Percentiles rank a stretch among this genome's conserved stretches.
Evolutionary conservation across 2,797 vertebrate species (phyloP).

Genomic region (Picus viridis): DNA sequence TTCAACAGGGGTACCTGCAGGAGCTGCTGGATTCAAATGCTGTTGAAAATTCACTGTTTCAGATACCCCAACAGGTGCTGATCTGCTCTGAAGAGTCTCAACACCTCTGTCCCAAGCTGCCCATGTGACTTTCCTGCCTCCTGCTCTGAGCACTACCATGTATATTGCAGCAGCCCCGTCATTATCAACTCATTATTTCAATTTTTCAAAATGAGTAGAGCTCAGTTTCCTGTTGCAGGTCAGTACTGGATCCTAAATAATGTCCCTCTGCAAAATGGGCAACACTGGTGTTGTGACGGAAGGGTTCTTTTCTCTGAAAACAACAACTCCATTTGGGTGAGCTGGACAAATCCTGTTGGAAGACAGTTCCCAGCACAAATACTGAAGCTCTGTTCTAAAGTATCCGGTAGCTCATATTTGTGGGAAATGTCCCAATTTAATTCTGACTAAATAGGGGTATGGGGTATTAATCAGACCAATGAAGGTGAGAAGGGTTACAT

Average conservation of each 20-base stretch:
- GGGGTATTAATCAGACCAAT: neutral
- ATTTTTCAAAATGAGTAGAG: neutral
- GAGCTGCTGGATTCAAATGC: neutral
- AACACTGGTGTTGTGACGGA: rapidly evolving
- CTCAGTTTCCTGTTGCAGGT: neutral
- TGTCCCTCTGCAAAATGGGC: neutral
- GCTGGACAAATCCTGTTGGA: neutral
- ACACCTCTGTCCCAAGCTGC: neutral
- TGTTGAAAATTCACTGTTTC: neutral
- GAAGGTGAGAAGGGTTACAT: neutral
- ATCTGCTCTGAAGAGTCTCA: neutral
- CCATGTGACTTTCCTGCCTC: neutral
- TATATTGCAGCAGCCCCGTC: neutral
- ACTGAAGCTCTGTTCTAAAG: neutral
- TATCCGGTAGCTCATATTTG: neutral
- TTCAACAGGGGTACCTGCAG: neutral
- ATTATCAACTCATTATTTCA: neutral
- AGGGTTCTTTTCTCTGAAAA: neutral
- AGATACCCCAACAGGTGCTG: neutral
- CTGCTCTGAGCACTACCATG: neutral
- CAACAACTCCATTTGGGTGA: neutral
- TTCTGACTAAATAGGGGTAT: neutral
- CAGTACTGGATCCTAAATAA: neutral
- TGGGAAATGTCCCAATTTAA: neutral
- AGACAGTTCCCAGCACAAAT: neutral